These are phyloP conservation scores for Scalopus aquaticus DNA, from an alignment of 2,113 vertebrate species.

Conservation along the genomic window DNA sequence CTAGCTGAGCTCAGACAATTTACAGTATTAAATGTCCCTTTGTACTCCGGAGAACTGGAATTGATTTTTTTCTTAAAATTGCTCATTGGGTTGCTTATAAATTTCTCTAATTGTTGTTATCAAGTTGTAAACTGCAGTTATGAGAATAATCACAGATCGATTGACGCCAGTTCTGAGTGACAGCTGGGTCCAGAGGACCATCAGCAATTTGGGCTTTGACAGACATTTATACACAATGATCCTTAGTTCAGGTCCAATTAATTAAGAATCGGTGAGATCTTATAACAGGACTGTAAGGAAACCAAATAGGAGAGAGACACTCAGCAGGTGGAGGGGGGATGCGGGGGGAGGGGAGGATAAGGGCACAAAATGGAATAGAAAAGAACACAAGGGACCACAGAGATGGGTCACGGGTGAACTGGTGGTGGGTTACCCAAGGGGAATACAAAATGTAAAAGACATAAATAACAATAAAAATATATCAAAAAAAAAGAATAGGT, in stretches of 20 bases:
- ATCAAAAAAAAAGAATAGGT: no score
- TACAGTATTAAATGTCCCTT: slow-evolving; percentile 67
- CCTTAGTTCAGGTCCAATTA: slow-evolving; percentile 34
- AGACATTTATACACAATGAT: slow-evolving; percentile 38
- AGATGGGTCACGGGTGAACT: no score
- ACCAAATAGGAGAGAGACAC: no score
- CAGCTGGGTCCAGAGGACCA: neutral
- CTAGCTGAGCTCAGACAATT: slow-evolving; percentile 39
- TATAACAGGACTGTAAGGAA: no score
- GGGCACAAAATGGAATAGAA: no score
- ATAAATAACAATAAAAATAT: no score
- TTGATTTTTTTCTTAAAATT: slow-evolving; percentile 49
- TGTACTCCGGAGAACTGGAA: neutral
- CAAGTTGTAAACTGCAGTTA: slow-evolving; percentile 71
- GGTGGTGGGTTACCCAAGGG: no score
- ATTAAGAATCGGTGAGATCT: neutral
- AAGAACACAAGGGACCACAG: no score
- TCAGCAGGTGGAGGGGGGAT: no score
- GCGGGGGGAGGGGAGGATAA: no score
- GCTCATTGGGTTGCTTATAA: slow-evolving; percentile 46
- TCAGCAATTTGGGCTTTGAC: neutral
- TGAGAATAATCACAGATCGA: slow-evolving; percentile 62
- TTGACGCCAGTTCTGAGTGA: neutral
- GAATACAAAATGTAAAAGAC: no score
- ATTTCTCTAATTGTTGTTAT: slow-evolving; percentile 54